These are phyloP conservation scores for Ridgeia piscesae DNA, from an alignment of 1,140 invertebrate genomes.

Conservation along the genomic window DNA sequence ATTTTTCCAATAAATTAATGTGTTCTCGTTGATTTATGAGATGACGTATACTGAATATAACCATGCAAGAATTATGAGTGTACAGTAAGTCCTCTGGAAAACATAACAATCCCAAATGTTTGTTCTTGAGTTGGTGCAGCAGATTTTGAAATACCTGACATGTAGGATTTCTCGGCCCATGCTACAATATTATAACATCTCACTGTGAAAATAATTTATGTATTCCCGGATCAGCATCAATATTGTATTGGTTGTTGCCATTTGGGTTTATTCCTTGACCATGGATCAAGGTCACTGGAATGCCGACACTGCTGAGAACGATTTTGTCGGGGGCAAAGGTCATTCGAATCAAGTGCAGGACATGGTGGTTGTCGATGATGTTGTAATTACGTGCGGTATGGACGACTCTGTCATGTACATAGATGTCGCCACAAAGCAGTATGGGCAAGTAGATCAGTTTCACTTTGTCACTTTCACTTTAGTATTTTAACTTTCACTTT, in stretches of 20 bases:
- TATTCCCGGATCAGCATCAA: too few relatives aligned
- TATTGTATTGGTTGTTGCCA: background rate
- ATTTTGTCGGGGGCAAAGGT: slow-evolving; percentile 76
- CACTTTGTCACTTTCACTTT: background rate
- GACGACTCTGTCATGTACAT: slow-evolving; percentile 83
- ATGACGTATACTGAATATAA: too few relatives aligned
- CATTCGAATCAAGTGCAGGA: slow-evolving; percentile 95
- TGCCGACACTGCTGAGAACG: slow-evolving; percentile 73
- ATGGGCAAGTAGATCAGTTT: slow-evolving; percentile 58
- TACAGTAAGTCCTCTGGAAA: too few relatives aligned
- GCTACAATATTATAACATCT: too few relatives aligned
- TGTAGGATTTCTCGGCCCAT: too few relatives aligned
- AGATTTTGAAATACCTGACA: too few relatives aligned
- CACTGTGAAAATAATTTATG: too few relatives aligned
- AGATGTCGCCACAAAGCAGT: slow-evolving; percentile 67
- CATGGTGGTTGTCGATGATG: slow-evolving; percentile 70
- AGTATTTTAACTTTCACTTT: slow-evolving; percentile 29
- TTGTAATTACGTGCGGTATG: slow-evolving; percentile 83
- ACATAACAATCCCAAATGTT: too few relatives aligned
- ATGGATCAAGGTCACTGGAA: slow-evolving; percentile 72
- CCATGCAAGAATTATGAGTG: too few relatives aligned
- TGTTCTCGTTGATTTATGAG: too few relatives aligned
- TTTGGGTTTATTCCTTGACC: slow-evolving; percentile 9
- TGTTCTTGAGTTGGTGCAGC: too few relatives aligned
- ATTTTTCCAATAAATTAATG: too few relatives aligned